Conservation (phyloP, 2,113 vertebrate genomes). For the Salvelinus namaycush region DNA sequence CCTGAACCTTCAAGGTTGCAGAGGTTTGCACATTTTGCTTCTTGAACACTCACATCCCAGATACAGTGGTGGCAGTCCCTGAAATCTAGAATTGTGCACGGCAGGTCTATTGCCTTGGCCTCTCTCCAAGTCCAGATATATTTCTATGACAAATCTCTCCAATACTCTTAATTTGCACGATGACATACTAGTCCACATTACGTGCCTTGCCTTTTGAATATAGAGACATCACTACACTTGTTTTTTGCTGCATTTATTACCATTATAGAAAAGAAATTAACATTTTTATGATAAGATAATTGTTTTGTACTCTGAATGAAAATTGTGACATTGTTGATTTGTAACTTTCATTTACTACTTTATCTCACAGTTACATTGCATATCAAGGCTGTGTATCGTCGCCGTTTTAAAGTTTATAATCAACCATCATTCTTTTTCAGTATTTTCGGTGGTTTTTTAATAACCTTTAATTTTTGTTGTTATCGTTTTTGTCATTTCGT, state of each 20-base stretch:
- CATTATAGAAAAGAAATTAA: slow-evolving; percentile 90
- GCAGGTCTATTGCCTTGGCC: slow-evolving; percentile 86
- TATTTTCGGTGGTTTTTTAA: slow-evolving; percentile 93
- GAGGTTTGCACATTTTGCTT: slow-evolving; percentile 83
- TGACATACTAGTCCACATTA: slow-evolving; percentile 98
- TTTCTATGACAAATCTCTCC: slow-evolving; percentile 84
- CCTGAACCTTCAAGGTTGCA: slow-evolving; percentile 78
- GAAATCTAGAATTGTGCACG: slow-evolving; percentile 85
- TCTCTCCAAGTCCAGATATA: slow-evolving; percentile 82
- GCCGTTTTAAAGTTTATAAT: slow-evolving; percentile 99
- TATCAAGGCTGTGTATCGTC: slow-evolving; percentile 99
- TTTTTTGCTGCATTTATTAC: slow-evolving; percentile 99
- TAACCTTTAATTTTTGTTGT: slow-evolving; percentile 84
- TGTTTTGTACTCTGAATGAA: slow-evolving; percentile 99
- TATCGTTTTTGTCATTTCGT: slow-evolving; percentile 76
- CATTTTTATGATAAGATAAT: slow-evolving; percentile 97
- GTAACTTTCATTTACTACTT: slow-evolving; percentile 96
- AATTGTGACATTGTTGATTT: slow-evolving; percentile 94
- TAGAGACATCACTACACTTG: slow-evolving; percentile 97
- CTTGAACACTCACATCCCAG: slow-evolving; percentile 58
- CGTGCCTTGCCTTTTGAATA: slow-evolving; percentile 99
- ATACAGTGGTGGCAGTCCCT: slow-evolving; percentile 77
- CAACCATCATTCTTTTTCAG: slow-evolving; percentile 96
- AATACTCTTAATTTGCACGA: slow-evolving; percentile 99
- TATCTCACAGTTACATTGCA: slow-evolving; percentile 99